Conservation (phyloP, 2,888 invertebrate species). For the Saturnia pavonia region DNA sequence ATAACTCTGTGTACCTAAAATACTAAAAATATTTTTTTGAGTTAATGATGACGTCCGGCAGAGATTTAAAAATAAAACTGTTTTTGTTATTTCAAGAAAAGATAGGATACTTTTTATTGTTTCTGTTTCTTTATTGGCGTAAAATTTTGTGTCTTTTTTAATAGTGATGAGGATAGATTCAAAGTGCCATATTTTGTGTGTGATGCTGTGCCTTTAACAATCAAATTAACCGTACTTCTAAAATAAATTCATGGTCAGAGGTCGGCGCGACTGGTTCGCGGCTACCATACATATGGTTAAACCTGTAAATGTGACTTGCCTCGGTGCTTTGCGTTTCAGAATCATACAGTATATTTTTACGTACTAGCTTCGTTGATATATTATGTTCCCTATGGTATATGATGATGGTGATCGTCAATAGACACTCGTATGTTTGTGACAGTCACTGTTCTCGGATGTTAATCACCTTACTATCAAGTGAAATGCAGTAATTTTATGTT, state of each 20-base stretch:
- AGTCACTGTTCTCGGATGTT: not conserved
- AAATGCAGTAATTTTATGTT: not conserved
- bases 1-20: not conserved
- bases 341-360: not conserved
- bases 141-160: not conserved
- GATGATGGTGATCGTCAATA: not conserved
- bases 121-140: not conserved
- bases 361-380: too few species aligned
- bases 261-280: not conserved
- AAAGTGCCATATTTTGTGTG: too few species aligned
- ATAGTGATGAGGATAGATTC: not conserved
- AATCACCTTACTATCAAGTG: not conserved
- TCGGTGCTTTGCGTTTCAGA: not conserved
- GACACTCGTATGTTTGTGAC: not conserved
- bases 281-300: not conserved
- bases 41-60: slow-evolving; percentile 8
- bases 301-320: not conserved
- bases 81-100: slow-evolving; percentile 10
- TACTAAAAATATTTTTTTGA: slow-evolving; percentile 12
- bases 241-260: not conserved
- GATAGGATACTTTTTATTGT: not conserved
- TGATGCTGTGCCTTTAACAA: too few species aligned
- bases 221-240: too few species aligned
- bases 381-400: too few species aligned
- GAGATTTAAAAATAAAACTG: slow-evolving; percentile 3